Evolutionary conservation across 2,888 invertebrate genomes (phyloP).

Genomic region (Orthonychiurus folsomi): DNA sequence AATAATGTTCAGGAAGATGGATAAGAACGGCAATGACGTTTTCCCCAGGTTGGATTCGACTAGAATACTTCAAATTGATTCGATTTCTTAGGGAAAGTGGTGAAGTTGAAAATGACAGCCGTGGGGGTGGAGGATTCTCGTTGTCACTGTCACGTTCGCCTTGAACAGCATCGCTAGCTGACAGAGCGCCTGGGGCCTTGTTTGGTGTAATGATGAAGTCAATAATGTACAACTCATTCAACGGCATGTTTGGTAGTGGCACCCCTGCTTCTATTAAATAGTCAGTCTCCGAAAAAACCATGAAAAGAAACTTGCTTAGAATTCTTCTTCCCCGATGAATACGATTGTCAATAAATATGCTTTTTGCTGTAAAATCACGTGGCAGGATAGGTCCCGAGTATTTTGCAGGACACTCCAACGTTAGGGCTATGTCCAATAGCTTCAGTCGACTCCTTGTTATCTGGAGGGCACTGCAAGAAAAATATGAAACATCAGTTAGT

Average conservation of each 20-base stretch:
- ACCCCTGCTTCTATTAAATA: constrained; percentile 49
- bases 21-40: constrained; percentile 51
- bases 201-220: constrained; percentile 54
- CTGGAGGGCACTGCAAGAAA: constrained; percentile 40
- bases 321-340: constrained; percentile 49
- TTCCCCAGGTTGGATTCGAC: neutral
- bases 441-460: constrained; percentile 49
- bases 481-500: constrained; percentile 5
- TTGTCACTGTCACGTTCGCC: neutral
- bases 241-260: constrained; percentile 51
- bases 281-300: constrained; percentile 47
- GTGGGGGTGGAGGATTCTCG: constrained; percentile 1
- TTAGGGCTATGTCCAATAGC: constrained; percentile 56
- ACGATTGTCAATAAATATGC: constrained; percentile 51
- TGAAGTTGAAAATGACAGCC: neutral
- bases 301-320: constrained; percentile 47
- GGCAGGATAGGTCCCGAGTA: constrained; percentile 54
- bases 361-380: constrained; percentile 49
- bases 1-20: constrained; percentile 58
- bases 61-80: constrained; percentile 7
- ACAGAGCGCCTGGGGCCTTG: no score
- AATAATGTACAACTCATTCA: constrained; percentile 53
- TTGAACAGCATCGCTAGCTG: constrained; percentile 4
- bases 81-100: constrained; percentile 2
- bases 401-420: constrained; percentile 52